Evolutionary conservation across 2,888 invertebrate species (phyloP).

Genomic region (Elysia crispata): DNA sequence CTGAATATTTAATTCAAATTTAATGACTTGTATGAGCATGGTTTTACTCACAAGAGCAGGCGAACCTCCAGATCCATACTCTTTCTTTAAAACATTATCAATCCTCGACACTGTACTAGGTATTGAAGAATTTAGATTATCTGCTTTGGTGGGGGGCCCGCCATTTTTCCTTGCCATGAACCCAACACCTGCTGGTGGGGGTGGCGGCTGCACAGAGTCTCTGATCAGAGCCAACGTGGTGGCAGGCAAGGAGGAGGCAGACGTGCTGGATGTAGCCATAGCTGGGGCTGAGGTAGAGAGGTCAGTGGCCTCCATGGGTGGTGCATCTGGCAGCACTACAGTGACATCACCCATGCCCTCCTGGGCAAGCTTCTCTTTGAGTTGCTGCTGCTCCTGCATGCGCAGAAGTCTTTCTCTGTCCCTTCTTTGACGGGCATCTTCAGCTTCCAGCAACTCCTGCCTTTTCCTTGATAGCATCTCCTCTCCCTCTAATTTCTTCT

Average conservation of each 20-base stretch:
- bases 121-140: too few species aligned
- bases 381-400: slow-evolving; percentile 51
- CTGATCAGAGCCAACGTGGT: too few species aligned
- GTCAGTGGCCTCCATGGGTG: slow-evolving; percentile 50
- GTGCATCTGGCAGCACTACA: slow-evolving; percentile 55
- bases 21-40: too few species aligned
- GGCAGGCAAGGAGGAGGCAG: too few species aligned
- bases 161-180: slow-evolving; percentile 41
- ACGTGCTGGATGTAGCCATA: too few species aligned
- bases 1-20: too few species aligned
- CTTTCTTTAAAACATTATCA: slow-evolving; percentile 2
- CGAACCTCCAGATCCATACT: not conserved
- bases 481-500: slow-evolving; percentile 31
- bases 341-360: slow-evolving; percentile 64
- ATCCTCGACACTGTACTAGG: not conserved
- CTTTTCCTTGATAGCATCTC: slow-evolving; percentile 32
- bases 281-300: too few species aligned
- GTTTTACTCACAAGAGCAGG: not conserved
- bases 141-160: too few species aligned
- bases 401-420: slow-evolving; percentile 52
- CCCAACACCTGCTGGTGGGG: slow-evolving; percentile 50
- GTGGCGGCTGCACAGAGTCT: slow-evolving; percentile 36
- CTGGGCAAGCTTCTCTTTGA: slow-evolving; percentile 61
- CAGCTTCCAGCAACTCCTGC: slow-evolving; percentile 2
- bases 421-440: slow-evolving; percentile 42